Conservation (phyloP, 1,140 invertebrate species). For the Drosophila repletoides region DNA sequence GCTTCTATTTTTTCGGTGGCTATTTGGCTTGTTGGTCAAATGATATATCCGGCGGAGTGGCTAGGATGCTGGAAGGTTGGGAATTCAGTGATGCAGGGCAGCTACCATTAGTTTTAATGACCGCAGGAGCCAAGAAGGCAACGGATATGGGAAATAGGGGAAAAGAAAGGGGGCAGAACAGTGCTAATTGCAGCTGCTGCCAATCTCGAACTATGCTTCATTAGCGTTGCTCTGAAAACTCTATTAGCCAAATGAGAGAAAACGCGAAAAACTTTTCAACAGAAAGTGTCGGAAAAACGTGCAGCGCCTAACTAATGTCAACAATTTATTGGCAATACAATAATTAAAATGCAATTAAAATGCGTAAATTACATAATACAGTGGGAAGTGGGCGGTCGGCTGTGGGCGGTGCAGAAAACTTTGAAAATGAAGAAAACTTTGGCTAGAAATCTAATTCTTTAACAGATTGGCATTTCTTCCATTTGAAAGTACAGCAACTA, state of each 20-base stretch:
- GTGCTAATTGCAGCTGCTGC: conserved; percentile 63
- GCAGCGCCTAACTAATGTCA: conserved; percentile 49
- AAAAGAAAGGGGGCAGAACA: background rate
- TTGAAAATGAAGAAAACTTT: too few species aligned
- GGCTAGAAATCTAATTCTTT: too few species aligned
- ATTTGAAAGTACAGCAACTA: too few species aligned
- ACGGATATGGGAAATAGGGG: background rate
- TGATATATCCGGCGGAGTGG: conserved; percentile 61
- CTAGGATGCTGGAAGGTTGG: background rate
- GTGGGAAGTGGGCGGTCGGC: background rate
- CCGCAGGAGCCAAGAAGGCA: conserved; percentile 17
- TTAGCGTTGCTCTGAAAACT: conserved; percentile 54
- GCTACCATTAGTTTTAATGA: conserved; percentile 68
- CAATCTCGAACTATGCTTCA: conserved; percentile 70
- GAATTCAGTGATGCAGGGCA: conserved; percentile 27
- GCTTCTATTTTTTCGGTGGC: conserved; percentile 18
- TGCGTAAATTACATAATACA: conserved; percentile 10
- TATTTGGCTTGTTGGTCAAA: conserved; percentile 60
- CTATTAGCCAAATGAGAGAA: conserved; percentile 63
- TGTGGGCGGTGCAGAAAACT: too few species aligned
- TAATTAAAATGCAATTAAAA: conserved; percentile 72
- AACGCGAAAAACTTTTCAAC: conserved; percentile 29
- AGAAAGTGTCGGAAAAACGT: conserved; percentile 50
- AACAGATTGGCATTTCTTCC: too few species aligned
- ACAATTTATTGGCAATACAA: conserved; percentile 52